These are phyloP conservation scores for Sebastes matsubarae DNA, from an alignment of 2,797 vertebrate genomes.

Conservation along the genomic window DNA sequence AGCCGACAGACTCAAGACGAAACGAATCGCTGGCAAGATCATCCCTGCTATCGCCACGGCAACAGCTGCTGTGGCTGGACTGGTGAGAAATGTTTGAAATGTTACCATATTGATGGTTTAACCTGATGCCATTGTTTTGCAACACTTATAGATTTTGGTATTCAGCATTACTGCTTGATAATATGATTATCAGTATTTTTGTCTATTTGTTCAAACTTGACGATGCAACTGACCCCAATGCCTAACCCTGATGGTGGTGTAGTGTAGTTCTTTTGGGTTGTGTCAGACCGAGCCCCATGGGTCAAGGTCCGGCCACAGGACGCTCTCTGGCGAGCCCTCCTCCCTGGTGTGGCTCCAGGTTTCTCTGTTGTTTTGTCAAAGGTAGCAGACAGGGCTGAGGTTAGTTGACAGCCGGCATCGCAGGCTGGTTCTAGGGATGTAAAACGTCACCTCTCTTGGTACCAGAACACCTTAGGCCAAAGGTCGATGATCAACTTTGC, in stretches of 20 bases:
- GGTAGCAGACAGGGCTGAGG: neutral
- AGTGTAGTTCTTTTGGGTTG: neutral
- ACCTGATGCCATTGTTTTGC: neutral
- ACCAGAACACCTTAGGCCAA: neutral
- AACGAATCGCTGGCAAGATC: slow-evolving; percentile 97
- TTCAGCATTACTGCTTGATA: too few relatives aligned
- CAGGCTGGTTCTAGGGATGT: neutral
- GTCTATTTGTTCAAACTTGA: neutral
- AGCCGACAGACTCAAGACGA: slow-evolving; percentile 95
- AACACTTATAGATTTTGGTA: neutral
- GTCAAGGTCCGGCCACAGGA: neutral
- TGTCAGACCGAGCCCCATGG: neutral
- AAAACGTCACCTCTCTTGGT: neutral
- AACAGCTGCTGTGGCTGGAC: slow-evolving; percentile 94
- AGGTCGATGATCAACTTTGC: too few relatives aligned
- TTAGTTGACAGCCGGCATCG: neutral
- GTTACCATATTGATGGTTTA: neutral
- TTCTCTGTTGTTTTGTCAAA: neutral
- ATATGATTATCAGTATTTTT: neutral
- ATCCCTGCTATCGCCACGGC: slow-evolving; percentile 98
- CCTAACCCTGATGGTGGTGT: neutral
- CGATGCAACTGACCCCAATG: neutral
- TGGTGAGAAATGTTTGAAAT: slow-evolving; percentile 82
- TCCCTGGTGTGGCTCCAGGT: neutral
- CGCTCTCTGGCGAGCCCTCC: neutral